phyloP scores from a whole-genome alignment of 2,888 invertebrate genomes.

The Ypsolopha scabrella region DNA sequence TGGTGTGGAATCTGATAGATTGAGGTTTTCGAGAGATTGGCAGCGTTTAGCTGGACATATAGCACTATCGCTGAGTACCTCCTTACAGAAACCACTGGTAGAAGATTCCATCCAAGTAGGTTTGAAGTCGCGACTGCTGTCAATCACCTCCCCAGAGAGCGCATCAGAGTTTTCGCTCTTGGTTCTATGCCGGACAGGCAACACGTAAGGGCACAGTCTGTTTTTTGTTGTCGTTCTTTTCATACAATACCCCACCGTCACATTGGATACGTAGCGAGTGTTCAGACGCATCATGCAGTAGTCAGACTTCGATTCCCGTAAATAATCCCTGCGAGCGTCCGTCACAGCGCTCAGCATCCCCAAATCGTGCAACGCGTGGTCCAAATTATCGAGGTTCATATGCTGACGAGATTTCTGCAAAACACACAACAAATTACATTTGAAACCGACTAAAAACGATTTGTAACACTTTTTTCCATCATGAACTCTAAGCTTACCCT shows the following conservation, averaged over 20 bases:
- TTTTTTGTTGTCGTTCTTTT: conserved; percentile 63
- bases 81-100: conserved; percentile 45
- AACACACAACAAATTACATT: not conserved
- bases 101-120: conserved; percentile 49
- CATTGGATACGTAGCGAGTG: conserved; percentile 73
- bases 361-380: conserved; percentile 70
- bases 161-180: conserved; percentile 74
- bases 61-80: conserved; percentile 4
- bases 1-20: conserved; percentile 42
- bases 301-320: conserved; percentile 61
- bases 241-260: conserved; percentile 72
- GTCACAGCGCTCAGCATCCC: conserved; percentile 73
- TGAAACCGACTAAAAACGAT: no score
- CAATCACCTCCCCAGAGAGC: conserved; percentile 40
- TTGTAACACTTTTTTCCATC: not conserved
- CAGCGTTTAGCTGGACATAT: conserved; percentile 66
- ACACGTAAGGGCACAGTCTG: conserved; percentile 71
- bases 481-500: conserved; percentile 28
- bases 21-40: conserved; percentile 73
- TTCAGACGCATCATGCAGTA: conserved; percentile 68
- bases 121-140: conserved; percentile 39
- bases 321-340: conserved; percentile 68
- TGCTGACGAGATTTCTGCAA: conserved; percentile 52
- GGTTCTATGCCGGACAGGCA: conserved; percentile 70
- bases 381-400: conserved; percentile 67